These are phyloP conservation scores for Pissodes strobi DNA, from an alignment of 1,140 invertebrate species.

Conservation along the genomic window DNA sequence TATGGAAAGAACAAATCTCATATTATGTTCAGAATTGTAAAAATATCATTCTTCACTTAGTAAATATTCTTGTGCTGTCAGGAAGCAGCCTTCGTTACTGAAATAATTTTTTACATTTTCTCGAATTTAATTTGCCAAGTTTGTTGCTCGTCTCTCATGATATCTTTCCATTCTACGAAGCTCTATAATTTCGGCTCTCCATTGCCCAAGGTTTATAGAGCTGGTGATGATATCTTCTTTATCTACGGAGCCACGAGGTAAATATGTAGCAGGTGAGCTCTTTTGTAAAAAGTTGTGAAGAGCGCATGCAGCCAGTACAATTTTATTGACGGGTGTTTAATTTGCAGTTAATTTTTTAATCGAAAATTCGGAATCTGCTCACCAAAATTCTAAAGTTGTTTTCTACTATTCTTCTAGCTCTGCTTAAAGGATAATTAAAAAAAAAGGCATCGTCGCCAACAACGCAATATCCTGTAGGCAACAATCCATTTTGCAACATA, in stretches of 20 bases:
- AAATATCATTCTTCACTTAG: too few species aligned
- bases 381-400: not conserved
- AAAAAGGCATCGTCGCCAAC: too few species aligned
- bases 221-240: not conserved
- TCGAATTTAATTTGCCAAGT: not conserved
- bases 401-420: not conserved
- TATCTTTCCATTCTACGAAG: not conserved
- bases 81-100: not conserved
- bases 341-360: not conserved
- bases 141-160: not conserved
- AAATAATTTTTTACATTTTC: not conserved
- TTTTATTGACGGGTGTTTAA: not conserved
- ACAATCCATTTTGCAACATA: too few species aligned
- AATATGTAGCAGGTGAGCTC: not conserved
- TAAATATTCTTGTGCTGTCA: too few species aligned
- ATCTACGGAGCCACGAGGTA: not conserved
- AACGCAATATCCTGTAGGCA: too few species aligned
- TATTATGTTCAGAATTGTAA: too few species aligned
- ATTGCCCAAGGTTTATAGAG: not conserved
- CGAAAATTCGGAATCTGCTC: too few species aligned
- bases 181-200: not conserved
- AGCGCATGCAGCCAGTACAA: too few species aligned
- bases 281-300: not conserved
- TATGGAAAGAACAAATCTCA: too few species aligned
- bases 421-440: too few species aligned